Base-by-base conservation (phyloP, 2,113 vertebrate genomes). In the Poeciliopsis occidentalis region DNA sequence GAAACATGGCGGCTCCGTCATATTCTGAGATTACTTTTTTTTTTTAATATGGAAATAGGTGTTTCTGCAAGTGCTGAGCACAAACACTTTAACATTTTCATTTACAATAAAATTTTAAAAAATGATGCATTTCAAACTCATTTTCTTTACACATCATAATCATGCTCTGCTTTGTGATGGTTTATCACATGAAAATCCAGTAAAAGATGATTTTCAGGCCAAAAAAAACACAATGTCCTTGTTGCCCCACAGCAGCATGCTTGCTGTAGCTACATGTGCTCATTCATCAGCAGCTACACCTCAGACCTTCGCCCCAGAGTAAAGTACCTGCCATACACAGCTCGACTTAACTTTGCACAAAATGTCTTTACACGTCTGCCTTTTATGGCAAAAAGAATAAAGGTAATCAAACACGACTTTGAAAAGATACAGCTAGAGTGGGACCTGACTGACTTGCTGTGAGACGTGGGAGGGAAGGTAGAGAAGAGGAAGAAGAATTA, bases 251-350 rank as follows among this genome's bases (percentile, higher is more conserved):
- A 27, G 71, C 61, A 63, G 27, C 32, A 32, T 67, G 19, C 7
- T 67, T 47, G 24, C 34, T 73, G 31, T 73, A 79, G 39, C 63
- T 39, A 6, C 73, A 76, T 76, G 73, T 64, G 73, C 73, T 44
- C 85, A 89, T 85, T 73, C 79, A 73, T 84, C 86, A 80, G 47
- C 29, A 79, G 80, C 60, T 65, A 76, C 77, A 87, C 79, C 69
- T 87, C 81, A 79, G 80, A 91, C 88, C 89, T 89, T 88, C 80
- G 68, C 83, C 89, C 88, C 74, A 37, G 72, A 73, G 60, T 83
- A 75, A 89, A 87, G 85, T 82, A 79, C 82, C 44, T 57, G 57
- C 3, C 79, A 76, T 73, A 77, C 73, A 30, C 1, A 73, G 67
- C 34, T 89, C 81, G 75, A 79, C 83, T 85, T 47, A 61, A 70